Percentiles rank a stretch among this genome's conserved stretches.
Evolutionary conservation across 2,113 vertebrate genomes (phyloP).

Genomic region (Ursus arctos): DNA sequence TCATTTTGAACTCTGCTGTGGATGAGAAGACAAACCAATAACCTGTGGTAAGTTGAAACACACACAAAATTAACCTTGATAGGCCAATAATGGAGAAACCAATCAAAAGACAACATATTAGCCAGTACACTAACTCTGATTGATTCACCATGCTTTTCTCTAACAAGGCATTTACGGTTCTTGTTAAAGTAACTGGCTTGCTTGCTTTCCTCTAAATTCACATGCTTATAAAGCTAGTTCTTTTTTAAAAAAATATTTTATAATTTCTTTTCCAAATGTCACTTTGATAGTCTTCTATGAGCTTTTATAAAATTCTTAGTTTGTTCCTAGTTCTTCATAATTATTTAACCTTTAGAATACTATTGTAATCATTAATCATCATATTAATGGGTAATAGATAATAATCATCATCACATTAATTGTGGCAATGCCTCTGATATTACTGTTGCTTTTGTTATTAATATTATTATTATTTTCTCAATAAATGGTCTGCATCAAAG

Average conservation of each 20-base stretch:
- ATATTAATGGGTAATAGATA: neutral
- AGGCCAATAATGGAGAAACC: conserved; percentile 63
- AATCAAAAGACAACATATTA: conserved; percentile 60
- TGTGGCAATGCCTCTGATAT: neutral
- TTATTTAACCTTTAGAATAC: neutral
- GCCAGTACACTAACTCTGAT: conserved; percentile 61
- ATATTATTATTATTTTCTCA: neutral
- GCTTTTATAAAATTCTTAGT: neutral
- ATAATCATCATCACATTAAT: neutral
- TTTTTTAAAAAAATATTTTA: neutral
- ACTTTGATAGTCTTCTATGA: neutral
- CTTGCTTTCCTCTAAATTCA: conserved; percentile 31
- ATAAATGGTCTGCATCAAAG: neutral
- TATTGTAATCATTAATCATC: neutral
- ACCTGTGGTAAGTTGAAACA: conserved; percentile 40
- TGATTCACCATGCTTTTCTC: conserved; percentile 58
- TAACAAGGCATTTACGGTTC: conserved; percentile 60
- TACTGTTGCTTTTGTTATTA: neutral
- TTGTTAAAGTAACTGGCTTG: conserved; percentile 3
- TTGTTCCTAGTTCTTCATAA: neutral
- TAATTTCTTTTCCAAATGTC: neutral
- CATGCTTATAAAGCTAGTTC: neutral
- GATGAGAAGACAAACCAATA: conserved; percentile 63
- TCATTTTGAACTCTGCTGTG: conserved; percentile 62
- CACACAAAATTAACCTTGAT: conserved; percentile 69